Conservation (phyloP, 2,113 vertebrate genomes). For the Ochotona curzoniae region DNA sequence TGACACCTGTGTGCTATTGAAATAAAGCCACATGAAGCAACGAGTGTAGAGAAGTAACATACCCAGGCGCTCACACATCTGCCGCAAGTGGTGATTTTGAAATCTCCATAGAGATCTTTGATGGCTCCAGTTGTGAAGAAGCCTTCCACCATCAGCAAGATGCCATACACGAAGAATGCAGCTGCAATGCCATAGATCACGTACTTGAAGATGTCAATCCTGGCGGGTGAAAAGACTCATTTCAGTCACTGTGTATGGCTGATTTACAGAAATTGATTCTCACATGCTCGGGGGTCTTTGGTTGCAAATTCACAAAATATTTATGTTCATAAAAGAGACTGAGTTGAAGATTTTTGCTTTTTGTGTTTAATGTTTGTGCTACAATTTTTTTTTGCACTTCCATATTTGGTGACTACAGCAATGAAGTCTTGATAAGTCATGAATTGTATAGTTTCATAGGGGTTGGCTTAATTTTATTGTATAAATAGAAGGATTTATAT, state of each 20-base stretch:
- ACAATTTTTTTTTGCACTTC: background rate
- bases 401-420: background rate
- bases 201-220: constrained; percentile 99
- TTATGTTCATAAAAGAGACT: background rate
- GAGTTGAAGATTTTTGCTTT: background rate
- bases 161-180: constrained; percentile 98
- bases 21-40: background rate
- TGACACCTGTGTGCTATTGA: background rate
- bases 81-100: constrained; percentile 99
- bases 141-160: constrained; percentile 99
- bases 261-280: constrained; percentile 12
- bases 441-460: background rate
- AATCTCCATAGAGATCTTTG: constrained; percentile 98
- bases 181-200: constrained; percentile 99
- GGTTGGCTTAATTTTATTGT: background rate
- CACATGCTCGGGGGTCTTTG: background rate
- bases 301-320: background rate
- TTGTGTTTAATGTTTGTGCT: background rate
- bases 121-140: constrained; percentile 99
- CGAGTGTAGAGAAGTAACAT: constrained; percentile 73
- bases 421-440: background rate
- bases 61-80: constrained; percentile 99
- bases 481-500: background rate
- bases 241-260: constrained; percentile 47
- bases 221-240: constrained; percentile 79